phyloP scores from a whole-genome alignment of 2,113 vertebrate species.

The Nesoenas mayeri region DNA sequence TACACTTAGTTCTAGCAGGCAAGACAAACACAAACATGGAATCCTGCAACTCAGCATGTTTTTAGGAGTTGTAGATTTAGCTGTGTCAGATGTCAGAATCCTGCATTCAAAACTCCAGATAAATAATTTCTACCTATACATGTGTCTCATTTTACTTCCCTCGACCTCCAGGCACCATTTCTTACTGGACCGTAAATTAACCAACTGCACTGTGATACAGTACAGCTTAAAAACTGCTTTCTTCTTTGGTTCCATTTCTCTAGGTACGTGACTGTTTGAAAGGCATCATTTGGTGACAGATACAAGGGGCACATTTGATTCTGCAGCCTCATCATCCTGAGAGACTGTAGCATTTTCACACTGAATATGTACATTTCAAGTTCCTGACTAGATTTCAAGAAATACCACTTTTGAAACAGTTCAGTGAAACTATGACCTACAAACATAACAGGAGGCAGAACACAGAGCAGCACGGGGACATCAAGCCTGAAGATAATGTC shows the following conservation, averaged over 20 bases:
- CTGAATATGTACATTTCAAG: fast-evolving
- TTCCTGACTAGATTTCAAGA: background rate
- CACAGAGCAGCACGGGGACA: background rate
- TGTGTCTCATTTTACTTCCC: background rate
- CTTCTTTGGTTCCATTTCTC: background rate
- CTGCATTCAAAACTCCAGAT: background rate
- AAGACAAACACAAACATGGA: background rate
- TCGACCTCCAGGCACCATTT: background rate
- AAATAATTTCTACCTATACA: background rate
- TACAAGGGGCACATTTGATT: background rate
- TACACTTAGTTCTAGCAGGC: background rate
- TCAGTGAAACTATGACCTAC: background rate
- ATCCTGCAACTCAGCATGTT: background rate
- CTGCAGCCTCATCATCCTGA: background rate
- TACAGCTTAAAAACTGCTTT: background rate
- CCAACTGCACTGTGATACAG: background rate
- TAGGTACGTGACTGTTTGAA: fast-evolving
- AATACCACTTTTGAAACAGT: background rate
- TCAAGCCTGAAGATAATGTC: background rate
- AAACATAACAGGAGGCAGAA: background rate
- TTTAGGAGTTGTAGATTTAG: background rate
- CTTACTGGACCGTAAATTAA: background rate
- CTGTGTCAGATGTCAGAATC: background rate
- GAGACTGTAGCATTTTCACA: background rate
- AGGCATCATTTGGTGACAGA: background rate